Conservation (phyloP, 2,113 vertebrate species). For the Zapus hudsonius region DNA sequence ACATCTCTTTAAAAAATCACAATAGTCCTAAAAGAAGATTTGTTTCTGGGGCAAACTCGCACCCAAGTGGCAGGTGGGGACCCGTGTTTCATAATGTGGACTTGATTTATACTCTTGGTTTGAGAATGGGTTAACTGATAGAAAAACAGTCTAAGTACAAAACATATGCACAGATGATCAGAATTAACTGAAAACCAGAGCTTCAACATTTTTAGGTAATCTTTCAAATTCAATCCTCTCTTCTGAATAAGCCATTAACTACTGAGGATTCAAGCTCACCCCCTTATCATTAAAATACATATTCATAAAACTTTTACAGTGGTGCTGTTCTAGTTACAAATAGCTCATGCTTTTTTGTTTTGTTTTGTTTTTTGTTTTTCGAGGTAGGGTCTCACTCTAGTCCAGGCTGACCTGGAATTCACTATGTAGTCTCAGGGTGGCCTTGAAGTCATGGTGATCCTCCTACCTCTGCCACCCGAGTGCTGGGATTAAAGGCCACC, state of each 20-base stretch:
- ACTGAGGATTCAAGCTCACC: too few species aligned
- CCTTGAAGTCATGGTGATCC: too few species aligned
- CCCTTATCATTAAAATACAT: conserved; percentile 81
- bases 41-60: neutral
- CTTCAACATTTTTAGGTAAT: too few species aligned
- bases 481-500: too few species aligned
- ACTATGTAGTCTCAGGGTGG: too few species aligned
- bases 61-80: neutral
- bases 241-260: too few species aligned
- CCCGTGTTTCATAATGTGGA: neutral
- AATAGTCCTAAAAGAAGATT: neutral
- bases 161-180: neutral
- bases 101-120: neutral
- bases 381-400: too few species aligned
- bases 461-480: too few species aligned
- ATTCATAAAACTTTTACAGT: conserved; percentile 87
- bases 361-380: too few species aligned
- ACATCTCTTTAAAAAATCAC: neutral
- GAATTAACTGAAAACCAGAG: too few species aligned
- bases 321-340: conserved; percentile 87
- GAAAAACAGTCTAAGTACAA: conserved; percentile 9
- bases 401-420: too few species aligned
- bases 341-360: conserved; percentile 88
- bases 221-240: too few species aligned
- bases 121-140: neutral